Conservation (phyloP, 2,888 invertebrate species). For the Xestia xanthographa region DNA sequence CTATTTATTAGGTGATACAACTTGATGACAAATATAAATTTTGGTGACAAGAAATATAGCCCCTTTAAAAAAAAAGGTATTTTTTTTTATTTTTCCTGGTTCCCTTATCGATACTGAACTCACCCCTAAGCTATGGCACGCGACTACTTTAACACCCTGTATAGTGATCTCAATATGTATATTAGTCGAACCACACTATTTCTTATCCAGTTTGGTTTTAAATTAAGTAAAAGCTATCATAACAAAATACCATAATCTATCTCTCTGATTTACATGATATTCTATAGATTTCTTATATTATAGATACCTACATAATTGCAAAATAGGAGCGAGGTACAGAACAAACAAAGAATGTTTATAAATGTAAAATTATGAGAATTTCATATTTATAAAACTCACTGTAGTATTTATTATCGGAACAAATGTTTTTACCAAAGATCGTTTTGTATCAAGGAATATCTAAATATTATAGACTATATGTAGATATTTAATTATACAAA, state of each 20-base stretch:
- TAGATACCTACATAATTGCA: neutral
- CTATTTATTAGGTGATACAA: no score
- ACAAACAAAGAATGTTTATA: no score
- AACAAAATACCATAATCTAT: neutral
- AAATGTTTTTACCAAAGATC: neutral
- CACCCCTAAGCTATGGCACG: no score
- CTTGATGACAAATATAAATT: no score
- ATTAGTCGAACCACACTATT: neutral
- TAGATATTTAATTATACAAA: no score
- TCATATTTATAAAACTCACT: neutral
- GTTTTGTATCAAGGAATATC: neutral
- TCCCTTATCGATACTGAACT: no score
- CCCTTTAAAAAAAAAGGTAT: no score
- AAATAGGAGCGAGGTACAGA: neutral
- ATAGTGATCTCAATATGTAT: neutral
- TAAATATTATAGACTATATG: neutral
- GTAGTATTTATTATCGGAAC: neutral
- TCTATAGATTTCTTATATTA: neutral
- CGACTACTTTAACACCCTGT: no score
- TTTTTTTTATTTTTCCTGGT: no score
- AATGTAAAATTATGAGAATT: neutral
- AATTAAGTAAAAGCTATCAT: constrained; percentile 8
- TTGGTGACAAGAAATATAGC: no score
- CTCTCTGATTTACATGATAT: neutral
- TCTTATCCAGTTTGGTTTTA: constrained; percentile 5